Conservation (phyloP, 1,140 invertebrate genomes). For the Drosophila yakuba region DNA sequence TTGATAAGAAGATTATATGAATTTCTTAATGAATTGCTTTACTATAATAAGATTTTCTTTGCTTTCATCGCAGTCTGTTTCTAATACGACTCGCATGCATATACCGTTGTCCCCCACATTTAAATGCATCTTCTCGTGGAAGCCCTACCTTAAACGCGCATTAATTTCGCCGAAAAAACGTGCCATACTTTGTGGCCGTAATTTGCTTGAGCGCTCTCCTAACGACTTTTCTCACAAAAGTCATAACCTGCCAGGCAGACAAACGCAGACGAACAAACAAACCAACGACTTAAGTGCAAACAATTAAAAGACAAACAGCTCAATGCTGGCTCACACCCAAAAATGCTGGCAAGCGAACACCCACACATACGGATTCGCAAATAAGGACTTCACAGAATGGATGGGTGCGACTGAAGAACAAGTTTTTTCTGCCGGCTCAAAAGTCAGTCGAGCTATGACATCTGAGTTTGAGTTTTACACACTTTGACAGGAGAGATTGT, state of each 20-base stretch:
- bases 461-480: constrained; percentile 58
- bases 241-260: constrained; percentile 67
- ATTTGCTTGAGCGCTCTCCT: constrained; percentile 66
- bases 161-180: constrained; percentile 31
- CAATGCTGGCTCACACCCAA: constrained; percentile 50
- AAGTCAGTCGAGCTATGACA: constrained; percentile 75
- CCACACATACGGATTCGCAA: constrained; percentile 38
- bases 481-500: constrained; percentile 37
- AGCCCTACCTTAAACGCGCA: constrained; percentile 2
- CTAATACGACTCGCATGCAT: neutral
- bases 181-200: constrained; percentile 65
- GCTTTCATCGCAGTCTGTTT: neutral
- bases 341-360: constrained; percentile 18
- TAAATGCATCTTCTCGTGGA: constrained; percentile 8
- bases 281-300: constrained; percentile 75
- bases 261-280: constrained; percentile 39
- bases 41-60: neutral
- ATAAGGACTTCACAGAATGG: constrained; percentile 52
- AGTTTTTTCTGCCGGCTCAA: constrained; percentile 66
- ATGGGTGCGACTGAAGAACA: constrained; percentile 48
- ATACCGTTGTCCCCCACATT: neutral
- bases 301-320: constrained; percentile 83
- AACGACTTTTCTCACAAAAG: constrained; percentile 74
- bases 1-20: no score
- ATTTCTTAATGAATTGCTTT: neutral